Base-by-base conservation (phyloP, 2,888 invertebrate genomes). In the Latrodectus hesperus region DNA sequence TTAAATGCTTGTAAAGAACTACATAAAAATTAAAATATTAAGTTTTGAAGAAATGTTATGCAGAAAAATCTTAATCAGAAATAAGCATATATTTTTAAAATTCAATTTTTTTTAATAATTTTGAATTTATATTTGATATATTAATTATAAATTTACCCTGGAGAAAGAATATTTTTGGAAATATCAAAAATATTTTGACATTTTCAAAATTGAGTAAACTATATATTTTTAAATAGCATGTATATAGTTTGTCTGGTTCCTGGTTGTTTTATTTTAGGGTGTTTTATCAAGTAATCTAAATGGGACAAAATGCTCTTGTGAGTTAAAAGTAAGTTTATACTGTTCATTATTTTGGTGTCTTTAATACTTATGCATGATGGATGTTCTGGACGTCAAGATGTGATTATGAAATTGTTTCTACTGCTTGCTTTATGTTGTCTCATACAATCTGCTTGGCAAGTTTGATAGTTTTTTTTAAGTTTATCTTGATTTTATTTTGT, bases 291-390 rank as follows among this genome's bases (percentile, higher is more conserved):
- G 86, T 81, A 87, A 76, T 81, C 81, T 87, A 76, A 87, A 77
- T 77, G 86, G 86, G 67, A 72, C 86, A 72, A 87, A 87, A 87
- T 77, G 72, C 77, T 87, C 86, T 72, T 87, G 86, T 55, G 86
- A 87, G 73, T 77, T 87, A 22, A 87, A 87, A 87, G 86, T 87
- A 87, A 87, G 86, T 87, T 51, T 1, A 67, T 52, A 67, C 51
- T 51, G 65, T 17, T 77, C 71, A 73, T 49, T 70, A 70, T 68
- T 67, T 86, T 52, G 76, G 51, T 81, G 76, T 87, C 52, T 49
- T 76, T 85, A 17, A 64, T 64, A 51, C 17, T 72, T 80, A n/a
- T 60, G 80, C 80, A 80, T 80, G 80, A 71, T 80, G 80, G 72
- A 80, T 80, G 80, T 80, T 26, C 12, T 16, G 51, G 72, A 72